Evolutionary conservation across 2,113 vertebrate species (phyloP), one percentile per base, ranked within the genome.

Genomic region (Turnix velox): DNA sequence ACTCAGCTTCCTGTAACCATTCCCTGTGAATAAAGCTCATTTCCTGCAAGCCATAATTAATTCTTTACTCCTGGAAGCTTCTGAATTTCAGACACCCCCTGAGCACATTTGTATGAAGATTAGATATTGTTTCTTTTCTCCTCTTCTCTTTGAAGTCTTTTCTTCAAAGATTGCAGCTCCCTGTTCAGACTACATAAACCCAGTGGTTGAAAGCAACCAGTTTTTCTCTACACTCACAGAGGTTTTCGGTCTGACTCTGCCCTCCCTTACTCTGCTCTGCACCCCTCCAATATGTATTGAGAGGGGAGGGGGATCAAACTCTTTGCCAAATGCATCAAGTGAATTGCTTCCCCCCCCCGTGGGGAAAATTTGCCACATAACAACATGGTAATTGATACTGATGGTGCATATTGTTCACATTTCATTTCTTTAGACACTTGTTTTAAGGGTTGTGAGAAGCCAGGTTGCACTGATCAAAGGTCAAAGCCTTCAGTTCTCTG

Each of bases 21-120:
- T 97, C 97, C 96, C 94, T 94, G 81, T 95, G 96, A 97, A 97
- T 96, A 96, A 97, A 96, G 93, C 96, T 93, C 92, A 78, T 94
- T 96, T 90, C 96, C 96, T 85, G 96, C 96, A 97, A 97, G 90
- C 79, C 96, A 96, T 98, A 97, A 98, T 98, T 98, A 97, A 98
- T 98, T 98, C 97, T 96, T 96, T 97, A 97, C 95, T 96, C 90
- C 94, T 94, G 69, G 71, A 97, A 97, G 73, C 90, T 94, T 97
- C 91, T 94, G 96, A 97, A 92, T 97, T 94, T 93, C 87, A 81
- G 87, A 95, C 94, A 92, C 94, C 92, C 92, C 92, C 85, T 92
- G 96, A 97, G 95, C 90, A 94, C 80, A 96, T 97, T 97, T 97
- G 92, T 97, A 90, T 95, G 96, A 92, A 97, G 97, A 98, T 98